These are phyloP conservation scores for Phycodurus eques DNA, from an alignment of 2,113 vertebrate species.

Conservation along the genomic window DNA sequence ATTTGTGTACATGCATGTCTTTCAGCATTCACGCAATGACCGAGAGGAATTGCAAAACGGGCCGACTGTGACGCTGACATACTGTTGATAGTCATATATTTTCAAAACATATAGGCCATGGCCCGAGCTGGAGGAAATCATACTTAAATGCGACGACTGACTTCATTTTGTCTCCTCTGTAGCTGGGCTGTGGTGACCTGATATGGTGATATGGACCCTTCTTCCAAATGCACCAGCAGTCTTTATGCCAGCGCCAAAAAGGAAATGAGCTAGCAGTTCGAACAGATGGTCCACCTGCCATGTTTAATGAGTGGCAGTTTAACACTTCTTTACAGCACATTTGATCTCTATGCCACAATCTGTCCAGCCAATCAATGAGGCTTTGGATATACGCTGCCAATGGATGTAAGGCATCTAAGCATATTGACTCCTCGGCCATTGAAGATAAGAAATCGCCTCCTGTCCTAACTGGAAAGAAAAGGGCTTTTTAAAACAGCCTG, in stretches of 20 bases:
- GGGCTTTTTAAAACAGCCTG: conserved; percentile 12
- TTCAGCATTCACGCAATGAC: background rate
- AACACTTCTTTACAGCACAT: conserved; percentile 69
- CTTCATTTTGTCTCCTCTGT: background rate
- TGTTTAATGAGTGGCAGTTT: conserved; percentile 63
- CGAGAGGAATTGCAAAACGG: background rate
- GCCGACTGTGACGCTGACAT: conserved; percentile 12
- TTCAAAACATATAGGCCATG: conserved; percentile 40
- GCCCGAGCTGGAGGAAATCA: conserved; percentile 17
- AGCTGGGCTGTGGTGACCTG: background rate
- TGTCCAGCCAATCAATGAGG: conserved; percentile 62
- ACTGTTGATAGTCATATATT: conserved; percentile 39
- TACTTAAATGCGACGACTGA: conserved; percentile 35
- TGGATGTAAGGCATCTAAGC: conserved; percentile 52
- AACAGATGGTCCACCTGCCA: conserved; percentile 65
- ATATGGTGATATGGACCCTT: conserved; percentile 17
- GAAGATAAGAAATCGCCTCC: conserved; percentile 55
- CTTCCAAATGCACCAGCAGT: conserved; percentile 40
- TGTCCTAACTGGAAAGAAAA: conserved; percentile 52
- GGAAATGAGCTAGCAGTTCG: conserved; percentile 58
- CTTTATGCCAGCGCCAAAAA: conserved; percentile 28
- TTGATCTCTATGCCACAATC: conserved; percentile 69
- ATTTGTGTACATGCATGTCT: background rate
- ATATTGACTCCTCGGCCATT: conserved; percentile 16
- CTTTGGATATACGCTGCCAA: conserved; percentile 64